A percentile compares a stretch with the other conserved stretches of the same genome.
phyloP scores from a whole-genome alignment of 2,888 invertebrate genomes.

The Diogma glabrata region DNA sequence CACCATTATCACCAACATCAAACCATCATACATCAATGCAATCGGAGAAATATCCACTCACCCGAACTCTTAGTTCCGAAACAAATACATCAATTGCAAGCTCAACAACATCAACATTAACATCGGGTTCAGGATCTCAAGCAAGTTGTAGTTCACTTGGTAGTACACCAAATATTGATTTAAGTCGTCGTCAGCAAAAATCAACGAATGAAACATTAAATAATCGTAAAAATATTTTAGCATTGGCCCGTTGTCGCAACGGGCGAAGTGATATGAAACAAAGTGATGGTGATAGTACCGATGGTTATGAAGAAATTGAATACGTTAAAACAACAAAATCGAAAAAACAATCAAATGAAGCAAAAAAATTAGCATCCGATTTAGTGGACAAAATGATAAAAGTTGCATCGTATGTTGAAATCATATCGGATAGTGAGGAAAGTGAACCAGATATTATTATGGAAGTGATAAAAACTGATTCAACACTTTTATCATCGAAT shows the following conservation, averaged over 20 bases:
- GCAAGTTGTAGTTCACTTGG: constrained; percentile 56
- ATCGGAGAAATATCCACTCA: constrained; percentile 45
- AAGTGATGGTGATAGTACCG: constrained; percentile 46
- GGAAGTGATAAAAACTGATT: neutral
- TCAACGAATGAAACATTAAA: constrained; percentile 61
- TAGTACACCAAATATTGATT: constrained; percentile 49
- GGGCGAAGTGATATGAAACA: constrained; percentile 54
- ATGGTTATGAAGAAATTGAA: constrained; percentile 34
- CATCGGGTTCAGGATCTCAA: constrained; percentile 63
- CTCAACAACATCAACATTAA: constrained; percentile 58
- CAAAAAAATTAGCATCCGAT: constrained; percentile 27
- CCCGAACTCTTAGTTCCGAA: constrained; percentile 58
- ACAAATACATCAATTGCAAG: constrained; percentile 59
- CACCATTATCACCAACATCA: constrained; percentile 50
- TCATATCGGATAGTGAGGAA: constrained; percentile 34
- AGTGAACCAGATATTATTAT: constrained; percentile 5
- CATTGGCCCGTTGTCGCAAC: constrained; percentile 75
- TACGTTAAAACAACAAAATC: constrained; percentile 33
- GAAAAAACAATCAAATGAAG: constrained; percentile 29
- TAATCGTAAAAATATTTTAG: constrained; percentile 75
- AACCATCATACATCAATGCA: constrained; percentile 40
- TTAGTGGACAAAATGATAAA: constrained; percentile 36
- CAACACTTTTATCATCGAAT: neutral
- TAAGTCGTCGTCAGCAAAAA: constrained; percentile 57
- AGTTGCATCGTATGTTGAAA: constrained; percentile 35